Evolutionary conservation across 2,797 vertebrate species (phyloP).

Genomic region (Columba guinea): DNA sequence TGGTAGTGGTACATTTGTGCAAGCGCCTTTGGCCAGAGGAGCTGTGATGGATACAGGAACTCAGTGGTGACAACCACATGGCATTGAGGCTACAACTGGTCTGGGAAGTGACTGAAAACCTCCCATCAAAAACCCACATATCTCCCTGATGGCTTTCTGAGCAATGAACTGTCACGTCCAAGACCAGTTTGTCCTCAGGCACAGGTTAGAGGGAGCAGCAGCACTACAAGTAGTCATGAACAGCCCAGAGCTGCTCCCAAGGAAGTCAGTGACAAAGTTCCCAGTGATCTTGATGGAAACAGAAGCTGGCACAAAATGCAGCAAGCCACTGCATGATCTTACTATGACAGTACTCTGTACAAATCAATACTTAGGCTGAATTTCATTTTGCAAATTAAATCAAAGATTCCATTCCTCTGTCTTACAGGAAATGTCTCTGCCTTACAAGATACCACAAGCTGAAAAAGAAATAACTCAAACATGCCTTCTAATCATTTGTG

Average conservation of each 20-base stretch:
- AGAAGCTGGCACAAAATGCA: conserved; percentile 40
- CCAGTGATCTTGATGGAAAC: conserved; percentile 5
- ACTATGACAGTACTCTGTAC: background rate
- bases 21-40: background rate
- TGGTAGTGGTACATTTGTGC: background rate
- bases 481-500: background rate
- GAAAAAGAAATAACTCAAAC: background rate
- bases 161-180: background rate
- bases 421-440: conserved; percentile 12
- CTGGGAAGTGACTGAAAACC: background rate
- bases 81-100: background rate
- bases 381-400: conserved; percentile 48
- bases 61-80: background rate
- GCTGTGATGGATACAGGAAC: background rate
- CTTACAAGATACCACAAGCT: background rate
- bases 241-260: background rate
- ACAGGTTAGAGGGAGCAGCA: background rate
- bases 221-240: background rate
- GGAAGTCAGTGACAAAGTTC: background rate
- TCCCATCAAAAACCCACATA: background rate
- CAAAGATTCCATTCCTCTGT: background rate
- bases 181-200: background rate
- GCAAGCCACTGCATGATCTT: background rate
- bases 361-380: conserved; percentile 41
- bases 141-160: background rate